Percentiles rank a stretch among this genome's conserved stretches.
phyloP scores from a whole-genome alignment of 1,140 invertebrate species.

The Ctenoplectra terminalis region DNA sequence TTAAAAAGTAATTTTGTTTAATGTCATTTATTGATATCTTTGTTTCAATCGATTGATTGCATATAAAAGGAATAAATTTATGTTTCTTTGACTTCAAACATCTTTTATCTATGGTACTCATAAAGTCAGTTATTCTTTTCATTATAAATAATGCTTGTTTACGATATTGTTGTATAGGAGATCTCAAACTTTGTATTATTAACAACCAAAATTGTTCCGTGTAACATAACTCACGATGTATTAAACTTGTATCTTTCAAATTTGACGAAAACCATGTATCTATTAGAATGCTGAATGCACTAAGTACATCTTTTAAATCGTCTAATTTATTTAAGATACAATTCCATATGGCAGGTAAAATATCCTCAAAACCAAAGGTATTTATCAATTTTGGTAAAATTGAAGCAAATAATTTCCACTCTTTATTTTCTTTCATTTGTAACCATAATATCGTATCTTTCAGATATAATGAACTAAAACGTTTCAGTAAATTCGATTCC shows the following conservation, averaged over 20 bases:
- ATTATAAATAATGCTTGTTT: slow-evolving; percentile 78
- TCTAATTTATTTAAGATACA: slow-evolving; percentile 32
- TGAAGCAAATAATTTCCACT: slow-evolving; percentile 65
- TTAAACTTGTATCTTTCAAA: not conserved
- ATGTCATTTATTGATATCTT: slow-evolving; percentile 49
- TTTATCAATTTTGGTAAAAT: slow-evolving; percentile 66
- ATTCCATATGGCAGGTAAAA: slow-evolving; percentile 54
- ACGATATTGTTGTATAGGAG: slow-evolving; percentile 62
- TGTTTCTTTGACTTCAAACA: slow-evolving; percentile 13
- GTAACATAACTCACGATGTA: slow-evolving; percentile 49
- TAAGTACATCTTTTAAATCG: slow-evolving; percentile 56
- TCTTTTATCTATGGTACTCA: slow-evolving; percentile 39
- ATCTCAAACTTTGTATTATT: slow-evolving; percentile 61
- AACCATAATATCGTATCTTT: slow-evolving; percentile 63
- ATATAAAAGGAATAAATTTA: slow-evolving; percentile 66
- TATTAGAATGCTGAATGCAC: slow-evolving; percentile 58
- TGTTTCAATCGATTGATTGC: slow-evolving; percentile 19
- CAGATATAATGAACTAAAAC: slow-evolving; percentile 43
- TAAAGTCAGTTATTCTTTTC: slow-evolving; percentile 70
- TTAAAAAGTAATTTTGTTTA: slow-evolving; percentile 79
- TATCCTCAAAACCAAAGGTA: slow-evolving; percentile 41
- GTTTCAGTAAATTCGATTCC: slow-evolving; percentile 5
- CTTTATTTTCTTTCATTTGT: slow-evolving; percentile 47
- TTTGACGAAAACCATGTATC: slow-evolving; percentile 61
- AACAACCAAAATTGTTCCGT: slow-evolving; percentile 67